These are phyloP conservation scores for Apolygus lucorum DNA, from an alignment of 1,140 invertebrate species.

Conservation along the genomic window DNA sequence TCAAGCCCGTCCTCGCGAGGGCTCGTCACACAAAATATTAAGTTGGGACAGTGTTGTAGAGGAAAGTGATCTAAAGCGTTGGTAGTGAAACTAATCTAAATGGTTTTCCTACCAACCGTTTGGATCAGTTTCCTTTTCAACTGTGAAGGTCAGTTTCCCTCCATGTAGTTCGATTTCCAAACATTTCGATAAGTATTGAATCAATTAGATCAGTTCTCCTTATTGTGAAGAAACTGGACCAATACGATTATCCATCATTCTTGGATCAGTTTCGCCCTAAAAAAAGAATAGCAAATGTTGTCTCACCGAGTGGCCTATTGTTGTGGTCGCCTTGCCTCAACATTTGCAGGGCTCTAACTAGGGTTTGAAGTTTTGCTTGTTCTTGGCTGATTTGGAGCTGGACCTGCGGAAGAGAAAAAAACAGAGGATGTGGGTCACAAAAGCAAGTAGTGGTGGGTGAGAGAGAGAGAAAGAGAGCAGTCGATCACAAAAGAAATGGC, in stretches of 20 bases:
- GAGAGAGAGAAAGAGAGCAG: neutral
- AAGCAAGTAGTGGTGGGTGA: neutral
- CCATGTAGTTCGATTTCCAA: neutral
- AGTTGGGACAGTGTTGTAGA: too few species aligned
- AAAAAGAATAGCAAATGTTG: neutral
- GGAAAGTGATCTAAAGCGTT: too few species aligned
- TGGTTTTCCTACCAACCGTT: too few species aligned
- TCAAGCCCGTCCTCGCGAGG: too few species aligned
- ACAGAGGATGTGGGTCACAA: neutral
- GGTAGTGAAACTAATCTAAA: too few species aligned
- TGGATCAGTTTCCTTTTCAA: too few species aligned
- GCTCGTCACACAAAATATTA: too few species aligned
- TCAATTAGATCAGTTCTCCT: neutral
- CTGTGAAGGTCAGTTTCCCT: neutral
- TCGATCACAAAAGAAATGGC: neutral
- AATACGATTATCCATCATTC: too few species aligned
- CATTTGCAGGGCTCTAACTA: constrained; percentile 55
- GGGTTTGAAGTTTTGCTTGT: constrained; percentile 82
- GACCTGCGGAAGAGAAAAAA: constrained; percentile 47
- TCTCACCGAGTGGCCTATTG: neutral
- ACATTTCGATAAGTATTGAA: neutral
- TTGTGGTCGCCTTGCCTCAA: constrained; percentile 43
- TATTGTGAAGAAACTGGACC: neutral
- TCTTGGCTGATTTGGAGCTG: constrained; percentile 83
- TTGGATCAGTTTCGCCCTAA: too few species aligned